Conservation (phyloP, 2,113 vertebrate genomes). For the Oncorhynchus nerka region DNA sequence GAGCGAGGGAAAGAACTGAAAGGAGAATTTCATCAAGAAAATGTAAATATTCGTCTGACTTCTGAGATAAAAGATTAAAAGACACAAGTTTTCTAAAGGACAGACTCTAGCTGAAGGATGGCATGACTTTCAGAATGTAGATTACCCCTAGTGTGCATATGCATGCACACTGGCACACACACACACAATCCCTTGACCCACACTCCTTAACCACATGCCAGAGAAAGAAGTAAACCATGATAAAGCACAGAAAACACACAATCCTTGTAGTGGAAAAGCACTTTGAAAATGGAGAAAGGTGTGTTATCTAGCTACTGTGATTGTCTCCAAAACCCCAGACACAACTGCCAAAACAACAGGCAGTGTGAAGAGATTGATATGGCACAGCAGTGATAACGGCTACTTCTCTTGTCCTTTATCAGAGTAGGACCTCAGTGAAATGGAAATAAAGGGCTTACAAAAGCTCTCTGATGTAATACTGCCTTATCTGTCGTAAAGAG, state of each 20-base stretch:
- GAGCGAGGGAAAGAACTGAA: slow-evolving; percentile 27
- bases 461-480: neutral
- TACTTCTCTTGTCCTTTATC: too few relatives aligned
- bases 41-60: slow-evolving; percentile 13
- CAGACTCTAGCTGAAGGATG: slow-evolving; percentile 2
- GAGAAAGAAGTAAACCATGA: too few relatives aligned
- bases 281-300: neutral
- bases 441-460: neutral
- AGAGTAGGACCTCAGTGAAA: neutral
- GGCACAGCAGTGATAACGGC: neutral
- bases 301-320: neutral
- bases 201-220: slow-evolving; percentile 19
- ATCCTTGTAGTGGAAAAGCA: too few relatives aligned
- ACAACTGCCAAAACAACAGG: neutral
- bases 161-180: neutral
- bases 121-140: neutral
- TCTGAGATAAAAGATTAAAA: slow-evolving; percentile 11
- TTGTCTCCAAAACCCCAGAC: neutral
- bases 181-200: too few relatives aligned
- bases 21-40: neutral
- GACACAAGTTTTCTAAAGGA: slow-evolving; percentile 15
- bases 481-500: neutral
- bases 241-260: too few relatives aligned
- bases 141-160: neutral
- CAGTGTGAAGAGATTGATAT: neutral